phyloP scores from a whole-genome alignment of 2,113 vertebrate genomes.

The Dipodomys stephensi region DNA sequence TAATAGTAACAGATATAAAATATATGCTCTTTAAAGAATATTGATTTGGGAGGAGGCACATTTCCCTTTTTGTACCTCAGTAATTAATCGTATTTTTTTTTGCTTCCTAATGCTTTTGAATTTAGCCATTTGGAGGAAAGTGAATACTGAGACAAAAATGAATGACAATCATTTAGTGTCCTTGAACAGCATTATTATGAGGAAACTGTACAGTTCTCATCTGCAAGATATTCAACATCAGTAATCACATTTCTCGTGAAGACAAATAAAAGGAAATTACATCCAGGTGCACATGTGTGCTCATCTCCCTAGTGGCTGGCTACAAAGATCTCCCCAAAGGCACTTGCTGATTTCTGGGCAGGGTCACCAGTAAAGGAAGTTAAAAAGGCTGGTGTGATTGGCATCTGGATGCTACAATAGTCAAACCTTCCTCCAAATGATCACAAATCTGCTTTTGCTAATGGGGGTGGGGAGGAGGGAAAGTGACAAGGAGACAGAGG shows the following conservation, averaged over 20 bases:
- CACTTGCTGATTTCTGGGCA: slow-evolving; percentile 57
- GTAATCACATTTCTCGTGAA: slow-evolving; percentile 62
- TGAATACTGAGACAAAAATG: not conserved
- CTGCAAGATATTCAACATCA: slow-evolving; percentile 58
- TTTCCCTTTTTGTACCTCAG: not conserved
- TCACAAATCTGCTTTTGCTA: slow-evolving; percentile 53
- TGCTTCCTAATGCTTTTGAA: not conserved
- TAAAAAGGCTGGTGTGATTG: slow-evolving; percentile 72
- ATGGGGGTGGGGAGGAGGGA: not conserved
- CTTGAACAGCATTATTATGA: slow-evolving; percentile 70
- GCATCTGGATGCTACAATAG: not conserved
- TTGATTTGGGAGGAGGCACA: slow-evolving; percentile 1
- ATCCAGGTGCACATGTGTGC: slow-evolving; percentile 14
- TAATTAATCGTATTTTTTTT: slow-evolving; percentile 60
- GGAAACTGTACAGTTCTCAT: slow-evolving; percentile 63
- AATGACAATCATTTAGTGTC: slow-evolving; percentile 56
- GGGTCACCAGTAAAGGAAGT: slow-evolving; percentile 51
- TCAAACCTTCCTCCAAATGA: slow-evolving; percentile 43
- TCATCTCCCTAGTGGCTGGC: slow-evolving; percentile 59
- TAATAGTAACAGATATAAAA: not conserved
- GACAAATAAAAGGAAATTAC: slow-evolving; percentile 76
- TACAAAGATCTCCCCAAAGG: slow-evolving; percentile 72
- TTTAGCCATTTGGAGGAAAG: not conserved
- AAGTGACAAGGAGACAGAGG: slow-evolving; percentile 64
- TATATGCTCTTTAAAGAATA: slow-evolving; percentile 47